Base-by-base conservation (phyloP, 1,140 invertebrate genomes). In the Ceratoteleas bidentatus region DNA sequence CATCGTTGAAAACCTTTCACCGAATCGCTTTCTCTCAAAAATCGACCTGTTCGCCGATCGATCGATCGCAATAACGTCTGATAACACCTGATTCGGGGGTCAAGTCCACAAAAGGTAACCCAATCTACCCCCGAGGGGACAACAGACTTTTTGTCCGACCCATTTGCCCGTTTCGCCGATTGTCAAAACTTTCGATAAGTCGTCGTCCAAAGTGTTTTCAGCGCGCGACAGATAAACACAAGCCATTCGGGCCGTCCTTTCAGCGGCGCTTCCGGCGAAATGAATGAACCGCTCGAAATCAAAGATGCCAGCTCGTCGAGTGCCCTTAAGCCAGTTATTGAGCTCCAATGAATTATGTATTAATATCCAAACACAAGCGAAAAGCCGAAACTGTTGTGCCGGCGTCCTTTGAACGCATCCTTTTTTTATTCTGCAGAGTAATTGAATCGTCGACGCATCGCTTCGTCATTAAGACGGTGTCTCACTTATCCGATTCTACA, bases 221-320 rank as follows among this genome's bases (percentile, higher is more conserved):
- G 54, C 66, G 73, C 53, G 73, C 56, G 73, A 68, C 73, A 66
- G 83, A 82, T 79, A 82, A 60, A 72, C 68, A 56, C 64, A 69
- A 79, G 62, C 83, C 76, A 84, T 87, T 87, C 87, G 84, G 87
- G 85, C 86, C 87, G 85, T 88, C 84, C 80, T 85, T 81, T 86
- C 80, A 80, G 78, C 87, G 86, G 84, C 84, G 85, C 85, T 90
- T 90, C 88, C 87, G 87, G 85, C 80, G 61, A 83, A 83, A 86
- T 88, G 88, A 89, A 89, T 88, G 86, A 89, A 83, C 84, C 83
- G 86, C 78, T 86, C 70, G 72, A 72, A 88, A 86, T 87, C 85
- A 84, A 87, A 86, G 86, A 88, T 89, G 83, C 81, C 87, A 82
- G 89, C 87, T 88, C 85, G 83, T 87, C 81, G 82, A 89, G 87